Base-by-base conservation (phyloP, 2,797 vertebrate genomes). In the Hypotaenidia okinawae region DNA sequence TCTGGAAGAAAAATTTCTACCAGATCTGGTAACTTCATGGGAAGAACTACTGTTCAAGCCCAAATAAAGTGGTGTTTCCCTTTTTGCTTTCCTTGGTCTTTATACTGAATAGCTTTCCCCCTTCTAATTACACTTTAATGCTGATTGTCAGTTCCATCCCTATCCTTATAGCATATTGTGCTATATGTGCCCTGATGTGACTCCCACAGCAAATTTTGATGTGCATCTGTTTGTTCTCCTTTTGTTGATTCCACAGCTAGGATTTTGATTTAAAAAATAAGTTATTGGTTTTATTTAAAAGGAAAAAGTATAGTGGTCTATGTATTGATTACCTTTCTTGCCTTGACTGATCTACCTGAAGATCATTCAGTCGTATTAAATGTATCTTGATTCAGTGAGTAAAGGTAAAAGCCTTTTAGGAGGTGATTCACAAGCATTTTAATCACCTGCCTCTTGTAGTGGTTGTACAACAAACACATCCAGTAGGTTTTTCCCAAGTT, bases 211-310 rank as follows among this genome's bases (percentile, higher is more conserved):
- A 79, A 76, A 82, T 35, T 37, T 78, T 32, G 37, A 16, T 54
- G 18, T 41, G n/a, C 24, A 59, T 61, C 33, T 54, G n/a, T 41
- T 68, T 68, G 14, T 85, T 89, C 28, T 67, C n/a, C 84, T 68
- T 68, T 5, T 59, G 63, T 95, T 47, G 74, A 76, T 93, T 66
- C 73, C 75, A 39, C 37, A 77, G 64, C 75, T 89, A 93, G 52
- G 43, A 51, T 33, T 94, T 96, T 95, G 78, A 67, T 88, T 96
- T 82, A 88, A 66, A 72, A 68, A 52, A 18, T 51, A 51, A 94
- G 79, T 68, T 91, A 58, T 27, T 94, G 19, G 23, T 55, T 88
- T 82, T 68, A 86, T 61, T 35, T 55, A 82, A 51, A 70, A 81
- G 62, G 58, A 79, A 51, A n/a, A 76, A 66, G 18, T 61, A 25